A percentile compares a stretch with the other conserved stretches of the same genome.
Conservation (phyloP, 2,113 vertebrate genomes). For the Dromiciops gliroides region DNA sequence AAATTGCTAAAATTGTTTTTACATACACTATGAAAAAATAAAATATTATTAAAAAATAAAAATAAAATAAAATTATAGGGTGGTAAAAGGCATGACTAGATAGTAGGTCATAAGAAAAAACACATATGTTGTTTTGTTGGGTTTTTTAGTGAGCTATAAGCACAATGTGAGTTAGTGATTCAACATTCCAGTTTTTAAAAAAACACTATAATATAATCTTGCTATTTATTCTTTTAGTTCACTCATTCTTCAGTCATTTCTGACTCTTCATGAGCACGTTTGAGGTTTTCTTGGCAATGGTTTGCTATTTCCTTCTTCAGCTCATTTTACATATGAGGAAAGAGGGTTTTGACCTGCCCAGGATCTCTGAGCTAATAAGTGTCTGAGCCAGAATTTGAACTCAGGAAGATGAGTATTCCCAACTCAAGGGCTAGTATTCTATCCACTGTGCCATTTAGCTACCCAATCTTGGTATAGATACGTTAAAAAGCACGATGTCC, state of each 20-base stretch:
- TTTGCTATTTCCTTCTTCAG: too few relatives aligned
- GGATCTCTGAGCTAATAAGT: too few relatives aligned
- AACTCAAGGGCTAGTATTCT: too few relatives aligned
- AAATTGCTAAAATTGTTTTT: neutral
- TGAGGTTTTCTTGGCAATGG: neutral
- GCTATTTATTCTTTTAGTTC: neutral
- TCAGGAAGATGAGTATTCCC: too few relatives aligned
- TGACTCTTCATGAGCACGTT: neutral
- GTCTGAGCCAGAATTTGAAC: too few relatives aligned
- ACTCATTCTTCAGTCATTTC: neutral
- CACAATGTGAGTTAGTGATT: neutral
- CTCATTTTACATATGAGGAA: too few relatives aligned
- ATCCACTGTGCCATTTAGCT: too few relatives aligned
- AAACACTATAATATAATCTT: neutral
- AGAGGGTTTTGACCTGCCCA: too few relatives aligned
- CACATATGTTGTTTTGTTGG: too few relatives aligned
- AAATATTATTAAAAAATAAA: neutral
- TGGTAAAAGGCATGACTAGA: neutral
- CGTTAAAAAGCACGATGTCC: too few relatives aligned
- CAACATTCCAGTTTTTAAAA: neutral
- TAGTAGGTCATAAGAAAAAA: too few relatives aligned
- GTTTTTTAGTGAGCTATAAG: neutral
- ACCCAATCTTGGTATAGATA: too few relatives aligned
- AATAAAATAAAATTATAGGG: neutral
- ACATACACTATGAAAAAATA: neutral